Percentiles rank a stretch among this genome's conserved stretches.
Evolutionary conservation across 2,888 invertebrate genomes (phyloP).

Genomic region (Zhengitettix transpicula): DNA sequence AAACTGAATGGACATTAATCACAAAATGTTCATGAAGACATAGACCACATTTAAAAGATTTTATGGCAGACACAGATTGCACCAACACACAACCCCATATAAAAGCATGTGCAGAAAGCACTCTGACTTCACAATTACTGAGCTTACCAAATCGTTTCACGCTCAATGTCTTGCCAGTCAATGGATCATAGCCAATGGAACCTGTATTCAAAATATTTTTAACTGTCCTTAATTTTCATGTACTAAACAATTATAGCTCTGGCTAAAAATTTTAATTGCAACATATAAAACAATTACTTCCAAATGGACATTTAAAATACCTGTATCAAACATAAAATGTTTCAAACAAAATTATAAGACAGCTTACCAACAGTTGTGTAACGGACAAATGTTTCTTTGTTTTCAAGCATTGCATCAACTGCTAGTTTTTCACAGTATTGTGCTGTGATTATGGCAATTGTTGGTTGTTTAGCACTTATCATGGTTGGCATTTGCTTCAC

Average conservation of each 20-base stretch:
- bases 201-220: background rate
- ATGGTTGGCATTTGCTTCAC: constrained; percentile 92
- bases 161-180: background rate
- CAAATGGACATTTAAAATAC: constrained; percentile 5
- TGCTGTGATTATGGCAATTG: constrained; percentile 94
- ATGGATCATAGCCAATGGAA: background rate
- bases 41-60: background rate
- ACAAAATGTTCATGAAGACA: too few relatives aligned
- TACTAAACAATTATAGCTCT: too few relatives aligned
- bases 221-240: too few relatives aligned
- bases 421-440: constrained; percentile 96
- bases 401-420: constrained; percentile 94
- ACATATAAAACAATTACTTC: background rate
- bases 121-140: too few relatives aligned
- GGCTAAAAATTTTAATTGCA: background rate
- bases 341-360: too few relatives aligned
- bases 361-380: constrained; percentile 89
- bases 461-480: constrained; percentile 77
- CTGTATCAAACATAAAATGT: too few relatives aligned
- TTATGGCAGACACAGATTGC: background rate
- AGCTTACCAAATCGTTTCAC: background rate
- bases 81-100: constrained; percentile 3
- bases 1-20: background rate
- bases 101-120: background rate
- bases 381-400: constrained; percentile 88